Base-by-base conservation (phyloP, 2,797 vertebrate species). In the Acropternis orthonyx region DNA sequence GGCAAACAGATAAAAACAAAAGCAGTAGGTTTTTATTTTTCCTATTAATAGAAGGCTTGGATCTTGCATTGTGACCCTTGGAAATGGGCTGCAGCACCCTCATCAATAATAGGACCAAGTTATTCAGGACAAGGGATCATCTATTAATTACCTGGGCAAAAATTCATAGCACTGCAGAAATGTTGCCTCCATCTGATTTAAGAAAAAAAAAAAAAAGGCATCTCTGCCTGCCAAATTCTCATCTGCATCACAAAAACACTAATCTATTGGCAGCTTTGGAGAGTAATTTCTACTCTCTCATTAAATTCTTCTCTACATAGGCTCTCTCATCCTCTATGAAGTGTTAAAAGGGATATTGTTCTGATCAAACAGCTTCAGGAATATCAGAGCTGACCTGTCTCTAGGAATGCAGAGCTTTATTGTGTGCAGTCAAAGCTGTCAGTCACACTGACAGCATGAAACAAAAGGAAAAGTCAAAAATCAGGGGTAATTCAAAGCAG, bases 131-230 rank as follows among this genome's bases (percentile, higher is more conserved):
- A 58, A 37, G 32, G 62, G 66, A 61, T 82, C 71, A 68, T 52
- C 66, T 75, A 24, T 72, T 78, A 91, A 91, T 72, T 87, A 84
- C 58, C 62, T 75, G 41, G 0, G 0, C 41, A 84, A 66, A 81
- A 95, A 93, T 43, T 48, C 44, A 32, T 59, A 7, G 6, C 44
- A 6, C 73, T 63, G 80, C 61, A 91, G 86, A 92, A 93, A 77
- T 26, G 44, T 32, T 71, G 56, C 55, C 68, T 78, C 65, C 61
- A 51, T 55, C 69, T 84, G 83, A 86, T 65, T 39, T 67, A n/a
- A 88, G 90, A 27, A 85, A 94, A 90, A 30, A 74, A 36, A 90
- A 93, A 27, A 85, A 94, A 88, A 28, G 46, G 52, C n/a, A 80
- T 77, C 46, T 52, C 61, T 66, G 28, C 28, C 77, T 86, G 86